Conservation (phyloP, 1,140 invertebrate genomes). For the Littorina saxatilis region DNA sequence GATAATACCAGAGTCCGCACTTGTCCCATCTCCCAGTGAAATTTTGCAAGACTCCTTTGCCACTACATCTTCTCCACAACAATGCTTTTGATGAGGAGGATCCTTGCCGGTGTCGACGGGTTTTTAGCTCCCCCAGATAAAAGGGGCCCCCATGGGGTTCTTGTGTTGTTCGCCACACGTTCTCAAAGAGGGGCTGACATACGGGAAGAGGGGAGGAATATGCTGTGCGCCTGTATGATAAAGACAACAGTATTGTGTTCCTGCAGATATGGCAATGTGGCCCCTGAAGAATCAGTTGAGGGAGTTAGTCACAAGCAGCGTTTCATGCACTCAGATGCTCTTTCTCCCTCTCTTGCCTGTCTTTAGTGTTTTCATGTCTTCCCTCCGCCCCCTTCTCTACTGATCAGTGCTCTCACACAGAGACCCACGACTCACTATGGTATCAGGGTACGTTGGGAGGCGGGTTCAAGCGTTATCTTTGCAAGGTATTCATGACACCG, state of each 20-base stretch:
- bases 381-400: no score
- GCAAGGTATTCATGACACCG: no score
- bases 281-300: not conserved
- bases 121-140: not conserved
- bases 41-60: constrained; percentile 13
- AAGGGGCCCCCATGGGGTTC: constrained; percentile 6
- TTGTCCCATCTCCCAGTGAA: not conserved
- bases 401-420: no score
- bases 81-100: constrained; percentile 30
- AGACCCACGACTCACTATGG: no score
- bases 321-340: no score
- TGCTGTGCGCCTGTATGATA: no score
- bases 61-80: constrained; percentile 1
- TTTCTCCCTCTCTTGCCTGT: no score
- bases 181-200: constrained; percentile 6
- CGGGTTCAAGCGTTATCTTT: no score
- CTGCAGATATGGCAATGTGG: not conserved
- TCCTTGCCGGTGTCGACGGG: constrained; percentile 15
- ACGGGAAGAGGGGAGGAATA: no score
- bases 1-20: not conserved
- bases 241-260: not conserved
- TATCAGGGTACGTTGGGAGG: no score
- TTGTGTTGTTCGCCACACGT: not conserved
- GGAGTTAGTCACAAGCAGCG: no score
- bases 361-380: no score